These are phyloP conservation scores for Lepus townsendii DNA, from an alignment of 2,797 vertebrate genomes.

Conservation along the genomic window DNA sequence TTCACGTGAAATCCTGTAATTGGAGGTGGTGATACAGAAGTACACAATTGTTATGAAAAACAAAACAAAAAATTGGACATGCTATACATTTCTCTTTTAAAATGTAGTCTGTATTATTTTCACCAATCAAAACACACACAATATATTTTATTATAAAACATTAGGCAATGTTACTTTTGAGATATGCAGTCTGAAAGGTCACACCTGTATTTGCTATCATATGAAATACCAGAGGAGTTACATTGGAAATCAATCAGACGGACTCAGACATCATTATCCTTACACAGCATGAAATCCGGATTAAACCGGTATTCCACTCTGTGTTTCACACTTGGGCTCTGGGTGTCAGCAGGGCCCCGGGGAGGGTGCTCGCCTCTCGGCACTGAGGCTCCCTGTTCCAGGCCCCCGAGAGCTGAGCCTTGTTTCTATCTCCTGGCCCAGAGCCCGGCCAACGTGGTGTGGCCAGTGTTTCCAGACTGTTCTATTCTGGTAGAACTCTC, in stretches of 20 bases:
- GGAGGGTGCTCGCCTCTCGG: slow-evolving; percentile 48
- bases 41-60: slow-evolving; percentile 59
- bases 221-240: slow-evolving; percentile 65
- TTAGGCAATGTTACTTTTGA: slow-evolving; percentile 82
- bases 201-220: slow-evolving; percentile 73
- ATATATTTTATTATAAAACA: slow-evolving; percentile 84
- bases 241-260: slow-evolving; percentile 74
- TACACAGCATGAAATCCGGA: slow-evolving; percentile 81
- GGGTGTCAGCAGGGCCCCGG: slow-evolving; percentile 46
- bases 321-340: not conserved
- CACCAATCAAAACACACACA: slow-evolving; percentile 86
- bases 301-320: slow-evolving; percentile 40
- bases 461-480: not conserved
- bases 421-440: not conserved
- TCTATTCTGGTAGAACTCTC: slow-evolving; percentile 23
- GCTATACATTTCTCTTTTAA: slow-evolving; percentile 77
- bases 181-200: slow-evolving; percentile 77
- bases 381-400: not conserved
- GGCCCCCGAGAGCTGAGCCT: not conserved
- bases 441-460: not conserved
- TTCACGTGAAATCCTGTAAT: slow-evolving; percentile 54
- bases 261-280: slow-evolving; percentile 18
- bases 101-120: slow-evolving; percentile 75
- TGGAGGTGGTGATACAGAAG: slow-evolving; percentile 60
- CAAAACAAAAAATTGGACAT: slow-evolving; percentile 60